Base-by-base conservation (phyloP, 1,140 invertebrate genomes). In the Penaeus chinensis region DNA sequence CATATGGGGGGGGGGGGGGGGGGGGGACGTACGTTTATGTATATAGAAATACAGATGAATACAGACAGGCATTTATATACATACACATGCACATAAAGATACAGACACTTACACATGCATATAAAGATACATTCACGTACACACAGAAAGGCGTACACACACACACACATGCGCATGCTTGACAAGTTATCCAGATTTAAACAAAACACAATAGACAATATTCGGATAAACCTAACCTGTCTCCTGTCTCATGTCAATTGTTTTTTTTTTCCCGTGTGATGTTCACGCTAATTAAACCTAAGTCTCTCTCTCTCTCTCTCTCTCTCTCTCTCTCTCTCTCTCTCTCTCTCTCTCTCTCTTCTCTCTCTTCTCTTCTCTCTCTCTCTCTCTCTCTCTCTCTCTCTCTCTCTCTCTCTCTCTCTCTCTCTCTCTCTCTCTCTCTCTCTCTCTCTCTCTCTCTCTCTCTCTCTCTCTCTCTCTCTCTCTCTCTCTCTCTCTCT, bases 371-470 rank as follows among this genome's bases (percentile, higher is more conserved):
- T 63, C 16, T 24, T 47, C 37, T 69, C 81, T 71, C n/a, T 82
- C 24, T 20, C 32, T 66, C 24, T 22, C 79, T 63, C 16, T 24
- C 79, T 27, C 16, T 24, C 61, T 32, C 61, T 62, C 24, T 20
- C 79, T 27, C 47, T 62, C 79, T 62, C 54, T 32, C 79, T 62
- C 79, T 62, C 32, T 62, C 54, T 62, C 47, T 61, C n/a, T 27
- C 42, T 79, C 37, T 47, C 77, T 60, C 18, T 54, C 77, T 60
- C 42, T 60, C 37, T 79, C 54, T 60, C 77, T 47, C 32, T 79
- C 77, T 79, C 42, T 79, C 77, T 79, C 77, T 79, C 42, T 79
- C 77, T 79, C 32, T 47, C 42, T 79, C 32, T 47, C 77, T 79
- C 2, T 47, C 77, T 47, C 77, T 79, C 42, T 79, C 77, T 79